Evolutionary conservation across 2,113 vertebrate genomes (phyloP), one percentile per base, ranked within the genome.

Genomic region (Ammodytes marinus): DNA sequence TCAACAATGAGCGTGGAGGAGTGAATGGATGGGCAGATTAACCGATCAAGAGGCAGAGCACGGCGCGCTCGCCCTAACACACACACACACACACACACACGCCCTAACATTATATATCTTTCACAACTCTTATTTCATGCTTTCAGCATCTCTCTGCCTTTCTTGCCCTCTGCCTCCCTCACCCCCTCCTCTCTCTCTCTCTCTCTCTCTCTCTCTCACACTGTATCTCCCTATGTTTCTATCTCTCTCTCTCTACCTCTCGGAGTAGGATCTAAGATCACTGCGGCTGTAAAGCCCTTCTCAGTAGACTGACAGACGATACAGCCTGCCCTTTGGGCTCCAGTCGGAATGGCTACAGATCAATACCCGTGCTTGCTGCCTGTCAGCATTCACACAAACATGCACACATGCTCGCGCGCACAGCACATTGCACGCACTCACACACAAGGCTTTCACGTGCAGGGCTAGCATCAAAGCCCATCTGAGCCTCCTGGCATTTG

Each of bases 251-350:
- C 27, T 43, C 19, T 43, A 40, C 40, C 43, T 59, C 61, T 77
- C 42, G 47, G 72, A 88, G 79, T 12, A 43, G 80, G 86, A 86
- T 87, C 79, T 81, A 46, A 89, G 88, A 83, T 91, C 80, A 84
- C 86, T 73, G 55, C 3, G 35, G 87, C 82, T 46, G 65, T 81
- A 88, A 80, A 89, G 90, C 87, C 84, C 79, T 88, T 92, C 89
- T 93, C 74, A 13, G 77, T 73, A 77, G 79, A 84, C 85, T 84
- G 92, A 93, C 92, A 92, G 89, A 89, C 71, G 91, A 92, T 92
- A 84, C 77, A 70, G 82, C 72, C 73, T 90, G 89, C 86, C 89
- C 89, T 92, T 90, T 92, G 84, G 88, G 84, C 86, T 86, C 45
- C 81, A 84, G 85, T 79, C 74, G 68, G 78, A 87, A 73, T 59